Conservation (phyloP, 2,113 vertebrate genomes). For the Desmodus rotundus region DNA sequence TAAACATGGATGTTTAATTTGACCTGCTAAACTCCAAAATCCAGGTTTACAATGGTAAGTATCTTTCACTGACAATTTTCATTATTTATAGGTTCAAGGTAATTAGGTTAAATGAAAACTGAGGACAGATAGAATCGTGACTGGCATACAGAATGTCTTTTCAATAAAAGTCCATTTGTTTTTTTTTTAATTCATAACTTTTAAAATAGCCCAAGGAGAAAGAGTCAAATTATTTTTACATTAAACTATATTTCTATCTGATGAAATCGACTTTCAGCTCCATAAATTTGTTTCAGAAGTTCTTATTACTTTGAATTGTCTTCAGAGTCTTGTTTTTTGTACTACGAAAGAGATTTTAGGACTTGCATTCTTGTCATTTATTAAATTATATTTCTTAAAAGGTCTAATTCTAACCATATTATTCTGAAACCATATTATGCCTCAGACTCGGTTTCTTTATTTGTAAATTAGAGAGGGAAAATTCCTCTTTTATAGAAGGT, state of each 20-base stretch:
- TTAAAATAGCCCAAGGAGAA: background rate
- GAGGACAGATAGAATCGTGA: background rate
- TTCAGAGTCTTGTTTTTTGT: background rate
- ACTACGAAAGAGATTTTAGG: background rate
- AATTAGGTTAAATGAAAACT: conserved; percentile 19
- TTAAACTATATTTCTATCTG: background rate
- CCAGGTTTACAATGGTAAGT: background rate
- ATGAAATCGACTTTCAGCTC: background rate
- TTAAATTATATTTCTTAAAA: background rate
- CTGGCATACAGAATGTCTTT: background rate
- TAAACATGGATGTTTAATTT: background rate
- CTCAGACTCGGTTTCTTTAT: background rate
- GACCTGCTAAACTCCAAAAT: background rate
- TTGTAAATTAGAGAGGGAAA: background rate
- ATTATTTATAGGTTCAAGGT: background rate
- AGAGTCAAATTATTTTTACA: background rate
- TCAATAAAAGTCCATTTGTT: conserved; percentile 9
- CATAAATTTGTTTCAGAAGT: conserved; percentile 15
- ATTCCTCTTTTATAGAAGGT: background rate
- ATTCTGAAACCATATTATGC: background rate
- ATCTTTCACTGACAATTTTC: background rate
- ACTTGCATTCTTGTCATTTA: background rate
- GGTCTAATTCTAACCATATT: background rate
- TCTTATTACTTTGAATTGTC: background rate
- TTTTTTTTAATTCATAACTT: conserved; percentile 11